Base-by-base conservation (phyloP, 2,113 vertebrate species). In the Grammomys surdaster region DNA sequence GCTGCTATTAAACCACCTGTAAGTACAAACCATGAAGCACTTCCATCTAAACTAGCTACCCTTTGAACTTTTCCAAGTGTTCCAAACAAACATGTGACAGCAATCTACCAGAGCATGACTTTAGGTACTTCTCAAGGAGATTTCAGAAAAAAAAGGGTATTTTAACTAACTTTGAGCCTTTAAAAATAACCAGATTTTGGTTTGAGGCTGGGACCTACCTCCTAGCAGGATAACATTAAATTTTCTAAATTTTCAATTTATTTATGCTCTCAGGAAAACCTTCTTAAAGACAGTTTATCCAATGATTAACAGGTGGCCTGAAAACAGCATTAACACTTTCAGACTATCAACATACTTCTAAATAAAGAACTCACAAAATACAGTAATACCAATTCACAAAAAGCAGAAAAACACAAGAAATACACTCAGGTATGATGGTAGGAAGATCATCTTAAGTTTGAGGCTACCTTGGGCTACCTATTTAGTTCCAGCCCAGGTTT, bases 121-220 rank as follows among this genome's bases (percentile, higher is more conserved):
- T 89, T 54, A 91, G 19, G 54, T 56, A 78, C 13, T 73, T 56
- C 77, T 85, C 56, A 63, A 81, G 24, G 13, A 70, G 13, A 95
- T 13, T 58, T 91, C 67, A 81, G 78, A 90, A 40, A 85, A 28
- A 89, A 85, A 28, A 89, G 94, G 85, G 84, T 69, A 69, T 28
- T 78, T 78, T 93, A 82, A 85, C 14, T 31, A 90, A 91, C 11
- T 73, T 0, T 60, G 13, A 84, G 33, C 24, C 90, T 92, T 90
- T 36, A 70, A 72, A 93, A 95, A 84, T 56, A 86, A 82, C 22
- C n/a, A 92, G 48, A 94, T 56, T 95, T 72, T 72, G 56, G 67
- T 80, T 54, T 93, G 72, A 88, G 36, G 70, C 28, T 85, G 63
- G 43, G 56, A 70, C 6, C n/a, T 87, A 90, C 16, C 76, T 91